phyloP scores from a whole-genome alignment of 2,797 vertebrate species.

The Malurus splendens region DNA sequence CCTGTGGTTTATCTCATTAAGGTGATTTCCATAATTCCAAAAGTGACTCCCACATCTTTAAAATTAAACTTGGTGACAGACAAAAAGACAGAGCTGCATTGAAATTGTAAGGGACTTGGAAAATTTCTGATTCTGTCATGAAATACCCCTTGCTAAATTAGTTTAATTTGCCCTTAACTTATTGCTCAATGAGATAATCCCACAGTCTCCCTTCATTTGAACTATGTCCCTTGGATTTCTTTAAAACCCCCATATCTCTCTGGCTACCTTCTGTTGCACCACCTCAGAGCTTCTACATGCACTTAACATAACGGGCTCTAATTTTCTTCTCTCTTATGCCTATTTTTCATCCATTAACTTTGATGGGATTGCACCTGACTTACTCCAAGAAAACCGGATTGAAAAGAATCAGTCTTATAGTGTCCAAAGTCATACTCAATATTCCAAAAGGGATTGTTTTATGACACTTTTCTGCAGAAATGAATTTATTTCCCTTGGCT shows the following conservation, averaged over 20 bases:
- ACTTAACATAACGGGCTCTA: not conserved
- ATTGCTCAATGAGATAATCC: not conserved
- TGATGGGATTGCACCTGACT: not conserved
- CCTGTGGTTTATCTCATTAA: not conserved
- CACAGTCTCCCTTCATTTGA: not conserved
- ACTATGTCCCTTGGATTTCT: not conserved
- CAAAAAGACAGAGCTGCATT: not conserved
- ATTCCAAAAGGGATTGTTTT: not conserved
- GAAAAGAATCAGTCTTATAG: not conserved
- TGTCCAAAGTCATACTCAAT: not conserved
- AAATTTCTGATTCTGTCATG: not conserved
- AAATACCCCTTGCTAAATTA: not conserved
- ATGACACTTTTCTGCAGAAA: not conserved
- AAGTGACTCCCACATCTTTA: not conserved
- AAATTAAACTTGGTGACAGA: not conserved
- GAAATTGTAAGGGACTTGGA: not conserved
- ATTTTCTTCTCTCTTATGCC: not conserved
- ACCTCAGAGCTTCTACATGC: not conserved
- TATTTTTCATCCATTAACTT: not conserved
- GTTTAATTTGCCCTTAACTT: not conserved
- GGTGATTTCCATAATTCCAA: not conserved
- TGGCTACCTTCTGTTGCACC: not conserved
- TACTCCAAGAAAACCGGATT: not conserved
- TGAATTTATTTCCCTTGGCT: not conserved
- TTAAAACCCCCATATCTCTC: not conserved